Percentiles rank a stretch among this genome's conserved stretches.
phyloP scores from a whole-genome alignment of 2,797 vertebrate genomes.

The Rhabdophis nuchalis region DNA sequence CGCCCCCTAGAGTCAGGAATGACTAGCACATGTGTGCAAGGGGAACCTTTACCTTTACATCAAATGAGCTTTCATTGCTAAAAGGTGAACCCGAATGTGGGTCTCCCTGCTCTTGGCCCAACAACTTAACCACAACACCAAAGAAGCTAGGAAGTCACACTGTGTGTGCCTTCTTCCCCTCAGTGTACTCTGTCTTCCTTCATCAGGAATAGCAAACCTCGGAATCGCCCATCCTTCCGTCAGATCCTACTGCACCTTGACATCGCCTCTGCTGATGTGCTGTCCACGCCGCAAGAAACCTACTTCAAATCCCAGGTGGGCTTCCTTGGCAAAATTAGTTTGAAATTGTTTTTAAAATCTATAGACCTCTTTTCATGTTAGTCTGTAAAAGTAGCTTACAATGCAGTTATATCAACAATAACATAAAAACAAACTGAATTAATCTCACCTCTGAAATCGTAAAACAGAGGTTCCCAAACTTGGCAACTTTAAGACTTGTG shows the following conservation, averaged over 20 bases:
- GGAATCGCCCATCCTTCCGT: slow-evolving; percentile 91
- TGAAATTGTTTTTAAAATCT: not conserved
- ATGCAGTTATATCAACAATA: not conserved
- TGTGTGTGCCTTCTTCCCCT: not conserved
- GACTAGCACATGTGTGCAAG: too few species aligned
- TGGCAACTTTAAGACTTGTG: too few species aligned
- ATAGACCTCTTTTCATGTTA: not conserved
- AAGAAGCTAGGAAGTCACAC: not conserved
- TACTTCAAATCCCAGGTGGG: slow-evolving; percentile 94
- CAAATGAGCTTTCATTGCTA: not conserved
- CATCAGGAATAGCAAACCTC: slow-evolving; percentile 90
- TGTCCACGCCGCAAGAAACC: slow-evolving; percentile 92
- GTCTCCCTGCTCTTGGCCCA: not conserved
- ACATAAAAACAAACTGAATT: not conserved
- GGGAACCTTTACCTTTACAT: not conserved
- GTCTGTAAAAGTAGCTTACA: not conserved
- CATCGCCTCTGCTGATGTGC: slow-evolving; percentile 91
- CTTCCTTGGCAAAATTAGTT: slow-evolving; percentile 30
- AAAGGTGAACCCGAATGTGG: not conserved
- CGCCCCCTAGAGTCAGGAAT: too few species aligned
- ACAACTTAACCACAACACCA: not conserved
- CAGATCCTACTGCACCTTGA: slow-evolving; percentile 94
- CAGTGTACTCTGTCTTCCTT: not conserved
- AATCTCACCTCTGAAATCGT: not conserved
- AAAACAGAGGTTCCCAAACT: too few species aligned